phyloP scores from a whole-genome alignment of 2,888 invertebrate genomes.

The Cerastis leucographa region DNA sequence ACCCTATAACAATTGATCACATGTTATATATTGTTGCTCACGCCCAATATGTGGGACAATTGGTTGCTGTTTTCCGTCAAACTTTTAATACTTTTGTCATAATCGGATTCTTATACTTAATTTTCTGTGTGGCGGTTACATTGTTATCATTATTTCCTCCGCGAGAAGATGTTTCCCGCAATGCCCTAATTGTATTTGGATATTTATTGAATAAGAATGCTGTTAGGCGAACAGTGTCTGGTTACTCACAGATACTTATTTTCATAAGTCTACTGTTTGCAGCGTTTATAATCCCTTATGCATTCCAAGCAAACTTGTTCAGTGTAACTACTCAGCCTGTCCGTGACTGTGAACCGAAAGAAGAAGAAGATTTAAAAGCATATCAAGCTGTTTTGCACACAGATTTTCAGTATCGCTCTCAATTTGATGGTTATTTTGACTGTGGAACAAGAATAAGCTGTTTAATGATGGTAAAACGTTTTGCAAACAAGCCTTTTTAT shows the following conservation, averaged over 20 bases:
- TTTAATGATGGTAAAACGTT: constrained; percentile 57
- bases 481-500: constrained; percentile 55
- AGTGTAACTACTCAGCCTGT: constrained; percentile 69
- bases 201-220: constrained; percentile 68
- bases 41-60: constrained; percentile 45
- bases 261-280: constrained; percentile 64
- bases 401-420: constrained; percentile 6
- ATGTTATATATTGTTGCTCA: constrained; percentile 54
- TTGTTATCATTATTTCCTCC: constrained; percentile 66
- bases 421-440: background rate
- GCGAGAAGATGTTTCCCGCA: constrained; percentile 55
- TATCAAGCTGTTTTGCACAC: constrained; percentile 55
- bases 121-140: constrained; percentile 61
- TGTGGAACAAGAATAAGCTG: constrained; percentile 67
- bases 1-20: constrained; percentile 62
- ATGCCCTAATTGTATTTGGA: constrained; percentile 69
- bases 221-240: constrained; percentile 53
- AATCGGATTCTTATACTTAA: constrained; percentile 51
- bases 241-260: constrained; percentile 64
- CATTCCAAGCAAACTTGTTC: constrained; percentile 67
- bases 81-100: constrained; percentile 28
- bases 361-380: constrained; percentile 51
- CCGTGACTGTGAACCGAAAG: constrained; percentile 63
- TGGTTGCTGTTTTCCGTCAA: constrained; percentile 49
- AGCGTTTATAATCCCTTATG: constrained; percentile 68